Evolutionary conservation across 2,797 vertebrate genomes (phyloP), one percentile per base, ranked within the genome.

Genomic region (Molossus molossus): DNA sequence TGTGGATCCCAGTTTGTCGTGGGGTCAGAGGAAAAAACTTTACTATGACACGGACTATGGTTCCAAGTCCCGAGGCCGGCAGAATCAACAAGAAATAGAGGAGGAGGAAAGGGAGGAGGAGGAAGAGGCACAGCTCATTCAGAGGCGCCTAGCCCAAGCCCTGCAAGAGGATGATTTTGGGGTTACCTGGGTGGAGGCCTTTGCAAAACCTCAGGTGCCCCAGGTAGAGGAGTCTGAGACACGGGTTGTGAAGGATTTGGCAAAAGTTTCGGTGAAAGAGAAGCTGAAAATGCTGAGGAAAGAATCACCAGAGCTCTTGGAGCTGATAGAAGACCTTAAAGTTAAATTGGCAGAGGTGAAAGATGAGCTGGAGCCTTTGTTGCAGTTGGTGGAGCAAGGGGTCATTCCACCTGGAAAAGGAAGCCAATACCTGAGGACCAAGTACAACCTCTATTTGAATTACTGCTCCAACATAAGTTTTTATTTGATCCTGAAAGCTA

Each of bases 401-500:
- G 97, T 97, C 62, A 99, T 99, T 92, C 99, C 99, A 0, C 95
- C 98, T 33, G 99, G 99, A 83, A 99, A 99, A 98, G 99, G 99
- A 98, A 97, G 99, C 97, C 62, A 98, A 33, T 99, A 99, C 88
- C 97, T 99, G 83, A 98, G 98, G 97, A 99, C 98, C 17, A 99
- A 99, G 97, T 99, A 99, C 87, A 99, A 99, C 12, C 99, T 99
- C 27, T 99, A 99, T 98, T 97, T 99, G 70, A 99, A 99, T 98
- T 99, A 99, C 94, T 99, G 99, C 96, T 99, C 99, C 96, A 99
- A 99, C 96, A 99, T 99, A 97, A 99, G 99, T 69, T 99, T 99
- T 98, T 99, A 99, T 92, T 97, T 99, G 98, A 98, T 99, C 60
- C 96, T 99, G 91, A 99, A 99, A 98, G 98, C 99, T 3, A 99